Conservation (phyloP, 2,888 invertebrate genomes). For the Torymus tubicola region DNA sequence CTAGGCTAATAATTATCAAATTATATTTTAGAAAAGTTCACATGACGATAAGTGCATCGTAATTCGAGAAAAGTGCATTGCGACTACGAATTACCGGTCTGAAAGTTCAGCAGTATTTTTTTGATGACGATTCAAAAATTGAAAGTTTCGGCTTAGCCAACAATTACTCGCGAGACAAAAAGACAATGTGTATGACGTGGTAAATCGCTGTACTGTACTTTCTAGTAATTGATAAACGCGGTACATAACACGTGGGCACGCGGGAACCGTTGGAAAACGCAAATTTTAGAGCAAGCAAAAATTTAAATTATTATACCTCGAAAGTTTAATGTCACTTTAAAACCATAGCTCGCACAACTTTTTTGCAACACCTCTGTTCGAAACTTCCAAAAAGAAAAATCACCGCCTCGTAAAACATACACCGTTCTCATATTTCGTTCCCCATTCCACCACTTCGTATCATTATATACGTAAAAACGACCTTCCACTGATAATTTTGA, state of each 20-base stretch:
- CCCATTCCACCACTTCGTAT: too few relatives aligned
- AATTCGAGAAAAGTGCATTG: conserved; percentile 19
- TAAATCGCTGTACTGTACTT: conserved; percentile 12
- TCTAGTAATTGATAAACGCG: conserved; percentile 32
- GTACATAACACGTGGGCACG: background rate
- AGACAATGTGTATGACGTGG: background rate
- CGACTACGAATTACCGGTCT: background rate
- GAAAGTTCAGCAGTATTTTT: background rate
- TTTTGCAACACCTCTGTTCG: background rate
- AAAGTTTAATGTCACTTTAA: conserved; percentile 29
- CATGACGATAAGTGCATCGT: background rate
- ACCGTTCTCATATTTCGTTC: too few relatives aligned
- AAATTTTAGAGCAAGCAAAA: background rate
- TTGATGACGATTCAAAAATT: background rate
- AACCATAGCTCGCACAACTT: conserved; percentile 14
- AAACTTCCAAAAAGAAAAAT: too few relatives aligned
- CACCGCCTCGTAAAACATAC: too few relatives aligned
- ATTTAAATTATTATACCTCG: conserved; percentile 8
- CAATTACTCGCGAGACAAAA: background rate
- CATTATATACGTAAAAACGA: too few relatives aligned
- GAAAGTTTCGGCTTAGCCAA: background rate
- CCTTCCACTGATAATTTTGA: too few relatives aligned
- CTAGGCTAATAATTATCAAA: conserved; percentile 26
- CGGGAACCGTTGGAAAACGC: background rate
- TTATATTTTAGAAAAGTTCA: conserved; percentile 36